Conservation (phyloP, 2,797 vertebrate species). For the Melanotaenia boesemani region DNA sequence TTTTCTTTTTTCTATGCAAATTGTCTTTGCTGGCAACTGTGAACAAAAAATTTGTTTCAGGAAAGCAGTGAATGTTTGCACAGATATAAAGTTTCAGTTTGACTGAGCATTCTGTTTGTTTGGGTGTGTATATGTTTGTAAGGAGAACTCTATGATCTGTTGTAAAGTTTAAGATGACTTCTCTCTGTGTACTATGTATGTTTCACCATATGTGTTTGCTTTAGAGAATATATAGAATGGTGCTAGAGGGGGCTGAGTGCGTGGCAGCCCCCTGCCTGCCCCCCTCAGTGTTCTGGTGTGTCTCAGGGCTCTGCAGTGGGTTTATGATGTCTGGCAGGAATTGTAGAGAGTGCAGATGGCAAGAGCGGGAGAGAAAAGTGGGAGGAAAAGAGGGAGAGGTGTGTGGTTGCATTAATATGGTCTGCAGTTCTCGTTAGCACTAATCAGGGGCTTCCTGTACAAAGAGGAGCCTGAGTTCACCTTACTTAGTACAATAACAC, state of each 20-base stretch:
- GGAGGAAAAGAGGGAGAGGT: constrained; percentile 70
- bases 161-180: constrained; percentile 41
- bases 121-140: constrained; percentile 71
- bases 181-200: constrained; percentile 20
- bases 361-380: constrained; percentile 62
- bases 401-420: constrained; percentile 88
- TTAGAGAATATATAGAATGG: constrained; percentile 39
- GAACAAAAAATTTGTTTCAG: constrained; percentile 19
- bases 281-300: constrained; percentile 76
- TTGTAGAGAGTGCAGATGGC: constrained; percentile 82
- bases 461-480: constrained; percentile 81
- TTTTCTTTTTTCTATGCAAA: constrained; percentile 71
- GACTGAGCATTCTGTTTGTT: constrained; percentile 47
- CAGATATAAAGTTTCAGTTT: constrained; percentile 49
- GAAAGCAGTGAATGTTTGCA: constrained; percentile 46
- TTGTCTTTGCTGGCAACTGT: constrained; percentile 35
- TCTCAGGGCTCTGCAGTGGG: constrained; percentile 72
- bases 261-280: constrained; percentile 73
- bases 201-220: constrained; percentile 46
- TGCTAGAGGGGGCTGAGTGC: constrained; percentile 51
- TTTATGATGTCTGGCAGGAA: constrained; percentile 83
- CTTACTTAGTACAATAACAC: constrained; percentile 73
- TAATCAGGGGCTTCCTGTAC: constrained; percentile 89
- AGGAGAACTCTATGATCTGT: constrained; percentile 30
- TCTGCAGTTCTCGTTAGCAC: constrained; percentile 87